Evolutionary conservation across 2,113 vertebrate species (phyloP).

Genomic region (Callospermophilus lateralis): DNA sequence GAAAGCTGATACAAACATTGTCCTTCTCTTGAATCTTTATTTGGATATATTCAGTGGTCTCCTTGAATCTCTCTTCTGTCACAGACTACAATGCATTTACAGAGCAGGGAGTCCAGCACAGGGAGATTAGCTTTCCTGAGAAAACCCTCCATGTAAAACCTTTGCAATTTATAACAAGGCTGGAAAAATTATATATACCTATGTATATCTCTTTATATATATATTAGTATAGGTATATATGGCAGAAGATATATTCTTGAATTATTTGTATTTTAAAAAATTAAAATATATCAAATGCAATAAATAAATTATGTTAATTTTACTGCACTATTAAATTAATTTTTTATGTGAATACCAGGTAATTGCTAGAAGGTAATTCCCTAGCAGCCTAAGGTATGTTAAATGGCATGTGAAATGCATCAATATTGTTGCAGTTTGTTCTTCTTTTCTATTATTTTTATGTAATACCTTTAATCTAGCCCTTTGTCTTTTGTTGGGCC

Average conservation of each 20-base stretch:
- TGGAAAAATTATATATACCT: background rate
- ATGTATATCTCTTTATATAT: too few species aligned
- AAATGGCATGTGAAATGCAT: slow-evolving; percentile 50
- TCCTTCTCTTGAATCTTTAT: background rate
- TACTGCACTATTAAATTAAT: background rate
- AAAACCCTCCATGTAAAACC: background rate
- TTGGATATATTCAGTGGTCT: background rate
- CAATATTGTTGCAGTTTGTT: background rate
- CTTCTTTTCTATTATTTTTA: background rate
- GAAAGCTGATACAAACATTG: too few species aligned
- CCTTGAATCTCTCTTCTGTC: background rate
- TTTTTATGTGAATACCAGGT: background rate
- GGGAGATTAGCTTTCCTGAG: fast-evolving
- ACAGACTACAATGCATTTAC: background rate
- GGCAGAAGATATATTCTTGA: background rate
- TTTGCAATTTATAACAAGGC: background rate
- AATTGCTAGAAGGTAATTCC: background rate
- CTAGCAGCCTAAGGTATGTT: background rate
- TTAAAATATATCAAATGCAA: background rate
- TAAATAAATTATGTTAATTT: background rate
- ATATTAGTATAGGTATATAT: background rate
- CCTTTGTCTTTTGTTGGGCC: background rate
- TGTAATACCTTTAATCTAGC: background rate
- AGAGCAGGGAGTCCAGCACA: background rate
- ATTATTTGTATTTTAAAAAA: background rate